These are phyloP conservation scores for Parazoanthus atlanticus DNA, from an alignment of 92 coral and sea anemone genomes.

Conservation along the genomic window DNA sequence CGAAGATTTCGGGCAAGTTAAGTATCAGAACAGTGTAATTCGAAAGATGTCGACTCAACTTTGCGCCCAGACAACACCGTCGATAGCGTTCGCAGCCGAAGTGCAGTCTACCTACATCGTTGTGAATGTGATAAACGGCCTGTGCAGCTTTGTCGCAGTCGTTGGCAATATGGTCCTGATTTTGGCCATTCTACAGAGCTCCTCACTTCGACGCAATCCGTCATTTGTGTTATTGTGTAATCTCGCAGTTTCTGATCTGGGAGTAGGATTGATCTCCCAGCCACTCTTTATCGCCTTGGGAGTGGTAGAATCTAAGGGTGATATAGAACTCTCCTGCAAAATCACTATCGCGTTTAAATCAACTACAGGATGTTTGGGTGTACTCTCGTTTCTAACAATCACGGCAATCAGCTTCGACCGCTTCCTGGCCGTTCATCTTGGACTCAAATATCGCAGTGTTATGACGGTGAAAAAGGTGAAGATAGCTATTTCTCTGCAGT, in stretches of 20 bases:
- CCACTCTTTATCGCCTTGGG: slow-evolving; percentile 1
- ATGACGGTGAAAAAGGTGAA: neutral
- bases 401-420: neutral
- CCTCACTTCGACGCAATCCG: neutral
- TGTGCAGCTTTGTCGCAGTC: neutral
- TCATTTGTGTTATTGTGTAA: neutral
- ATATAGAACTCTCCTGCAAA: neutral
- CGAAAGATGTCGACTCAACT: too few relatives aligned
- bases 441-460: neutral
- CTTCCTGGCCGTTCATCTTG: neutral
- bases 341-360: neutral
- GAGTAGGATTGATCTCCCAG: slow-evolving; percentile 2
- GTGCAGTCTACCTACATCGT: neutral
- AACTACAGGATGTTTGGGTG: neutral
- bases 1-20: too few relatives aligned
- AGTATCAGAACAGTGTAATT: too few relatives aligned
- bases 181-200: neutral
- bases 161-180: neutral
- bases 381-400: neutral
- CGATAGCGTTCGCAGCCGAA: neutral
- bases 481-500: neutral
- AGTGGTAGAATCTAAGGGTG: neutral
- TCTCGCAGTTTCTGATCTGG: slow-evolving; percentile 12
- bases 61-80: too few relatives aligned
- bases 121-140: neutral